Evolutionary conservation across 1,140 invertebrate species (phyloP).

Genomic region (Sarcophaga peregrina): DNA sequence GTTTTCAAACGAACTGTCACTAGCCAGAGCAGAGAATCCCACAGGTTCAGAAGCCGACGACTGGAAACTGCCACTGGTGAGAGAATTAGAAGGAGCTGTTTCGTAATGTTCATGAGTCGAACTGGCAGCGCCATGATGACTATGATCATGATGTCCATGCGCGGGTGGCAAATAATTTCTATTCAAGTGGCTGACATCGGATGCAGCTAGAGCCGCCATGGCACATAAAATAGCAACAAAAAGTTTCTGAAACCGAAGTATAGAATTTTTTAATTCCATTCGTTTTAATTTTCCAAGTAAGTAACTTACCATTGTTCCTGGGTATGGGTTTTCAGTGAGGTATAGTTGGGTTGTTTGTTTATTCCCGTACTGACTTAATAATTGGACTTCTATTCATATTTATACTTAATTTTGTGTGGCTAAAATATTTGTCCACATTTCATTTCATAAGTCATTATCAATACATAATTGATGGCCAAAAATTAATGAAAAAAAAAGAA

Average conservation of each 20-base stretch:
- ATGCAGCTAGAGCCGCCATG: conserved; percentile 36
- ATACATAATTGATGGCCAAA: too few relatives aligned
- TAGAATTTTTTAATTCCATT: neutral
- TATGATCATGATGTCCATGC: neutral
- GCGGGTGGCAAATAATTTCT: conserved; percentile 43
- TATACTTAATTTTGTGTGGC: too few relatives aligned
- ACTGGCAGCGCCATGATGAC: conserved; percentile 43
- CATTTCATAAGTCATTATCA: too few relatives aligned
- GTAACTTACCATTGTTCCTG: too few relatives aligned
- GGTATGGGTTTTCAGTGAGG: too few relatives aligned
- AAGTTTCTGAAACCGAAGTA: conserved; percentile 37
- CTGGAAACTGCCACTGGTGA: conserved; percentile 12
- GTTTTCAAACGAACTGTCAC: conserved; percentile 30
- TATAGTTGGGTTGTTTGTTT: too few relatives aligned
- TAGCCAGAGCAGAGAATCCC: conserved; percentile 31
- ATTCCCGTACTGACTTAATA: too few relatives aligned
- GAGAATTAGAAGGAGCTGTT: conserved; percentile 17
- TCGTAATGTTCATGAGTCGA: neutral
- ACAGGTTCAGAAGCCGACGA: neutral
- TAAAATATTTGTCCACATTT: too few relatives aligned
- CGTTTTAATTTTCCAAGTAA: too few relatives aligned
- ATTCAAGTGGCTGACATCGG: conserved; percentile 44
- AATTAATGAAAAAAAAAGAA: too few relatives aligned
- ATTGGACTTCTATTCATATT: too few relatives aligned
- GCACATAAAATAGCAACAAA: conserved; percentile 28